Evolutionary conservation across 2,888 invertebrate species (phyloP), one percentile per base, ranked within the genome.

Genomic region (Euproctis similis): DNA sequence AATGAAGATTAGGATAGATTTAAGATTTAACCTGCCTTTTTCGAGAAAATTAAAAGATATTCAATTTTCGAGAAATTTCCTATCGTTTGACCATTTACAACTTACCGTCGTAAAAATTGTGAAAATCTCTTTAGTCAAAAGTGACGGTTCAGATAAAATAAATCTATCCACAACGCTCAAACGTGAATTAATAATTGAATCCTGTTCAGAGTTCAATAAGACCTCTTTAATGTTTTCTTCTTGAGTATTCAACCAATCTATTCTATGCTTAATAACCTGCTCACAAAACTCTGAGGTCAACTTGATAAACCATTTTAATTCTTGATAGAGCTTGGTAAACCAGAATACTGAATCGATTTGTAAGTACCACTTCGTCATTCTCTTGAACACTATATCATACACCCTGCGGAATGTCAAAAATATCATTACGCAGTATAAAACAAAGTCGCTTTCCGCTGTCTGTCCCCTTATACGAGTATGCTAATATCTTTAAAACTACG

Each of bases 281-380:
- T 28, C 24, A 29, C 57, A 30, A 14, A 75, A 67, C 4, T 47
- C 46, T 1, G 14, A 24, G 2, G 57, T 39, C 2, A 45, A 43
- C 13, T 39, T 37, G 0, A 42, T 9, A 24, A 60, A 68, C 1
- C 35, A 25, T 19, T 59, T 63, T 9, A 56, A 49, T 0, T 9
- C 2, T 13, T 28, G 27, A 18, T 59, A 39, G 3, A 42, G 42
- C 0, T 40, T 36, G 0, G 63, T 59, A 12, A 72, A 8, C 65
- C 71, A 60, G 38, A 62, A 81, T 0, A 74, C 26, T 0, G 71
- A 73, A 7, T 71, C 59, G 7, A 78, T 65, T 48, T 81, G 80
- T 1, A 73, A 52, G 30, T 74, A 76, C 80, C 80, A 81, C 39
- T 61, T 69, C 1, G 72, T 74, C 77, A 81, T 81, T 37, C 78